phyloP scores from a whole-genome alignment of 2,113 vertebrate genomes.

The Hemicordylus capensis region DNA sequence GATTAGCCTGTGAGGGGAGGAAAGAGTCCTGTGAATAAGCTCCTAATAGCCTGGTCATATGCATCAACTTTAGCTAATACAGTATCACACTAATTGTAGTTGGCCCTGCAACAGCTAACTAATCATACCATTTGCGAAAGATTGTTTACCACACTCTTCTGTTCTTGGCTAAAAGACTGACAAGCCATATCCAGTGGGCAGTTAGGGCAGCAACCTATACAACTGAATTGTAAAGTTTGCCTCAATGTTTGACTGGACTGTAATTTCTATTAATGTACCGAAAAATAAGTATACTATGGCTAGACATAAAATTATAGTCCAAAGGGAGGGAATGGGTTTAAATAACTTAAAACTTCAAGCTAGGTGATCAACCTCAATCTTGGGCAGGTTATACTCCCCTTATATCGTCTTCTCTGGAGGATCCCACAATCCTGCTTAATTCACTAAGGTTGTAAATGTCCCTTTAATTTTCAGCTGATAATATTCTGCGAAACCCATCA shows the following conservation, averaged over 20 bases:
- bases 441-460: constrained; percentile 9
- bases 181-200: no score
- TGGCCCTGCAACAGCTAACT: background rate
- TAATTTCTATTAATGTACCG: no score
- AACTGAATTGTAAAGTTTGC: background rate
- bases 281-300: background rate
- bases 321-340: background rate
- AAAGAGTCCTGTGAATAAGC: no score
- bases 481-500: constrained; percentile 81
- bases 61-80: background rate
- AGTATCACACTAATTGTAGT: background rate
- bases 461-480: constrained; percentile 81
- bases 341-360: background rate
- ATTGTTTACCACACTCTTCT: background rate
- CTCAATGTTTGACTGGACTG: background rate
- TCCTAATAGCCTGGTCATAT: background rate
- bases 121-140: background rate
- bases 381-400: background rate
- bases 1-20: no score
- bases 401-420: background rate
- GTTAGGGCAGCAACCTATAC: no score
- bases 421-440: background rate
- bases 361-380: background rate
- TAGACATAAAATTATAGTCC: background rate
- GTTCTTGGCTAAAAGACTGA: background rate